Conservation (phyloP, 2,888 invertebrate species). For the Drosophila macrospina region DNA sequence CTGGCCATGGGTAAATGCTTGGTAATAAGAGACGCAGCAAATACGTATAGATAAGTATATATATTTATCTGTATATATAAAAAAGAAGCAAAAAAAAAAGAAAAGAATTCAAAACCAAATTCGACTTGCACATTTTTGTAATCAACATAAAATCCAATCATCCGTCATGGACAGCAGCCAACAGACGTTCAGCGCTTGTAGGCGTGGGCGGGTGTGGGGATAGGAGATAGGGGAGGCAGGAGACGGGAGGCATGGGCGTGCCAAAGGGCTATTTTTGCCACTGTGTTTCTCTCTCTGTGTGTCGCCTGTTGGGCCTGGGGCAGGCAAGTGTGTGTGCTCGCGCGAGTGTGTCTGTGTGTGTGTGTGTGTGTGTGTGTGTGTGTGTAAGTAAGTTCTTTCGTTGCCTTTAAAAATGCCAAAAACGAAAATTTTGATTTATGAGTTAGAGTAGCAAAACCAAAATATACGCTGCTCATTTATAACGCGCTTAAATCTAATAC, state of each 20-base stretch:
- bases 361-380: slow-evolving; percentile 16
- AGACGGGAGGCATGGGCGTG: slow-evolving; percentile 11
- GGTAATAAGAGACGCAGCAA: slow-evolving; percentile 54
- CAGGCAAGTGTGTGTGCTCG: slow-evolving; percentile 17
- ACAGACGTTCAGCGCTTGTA: slow-evolving; percentile 45
- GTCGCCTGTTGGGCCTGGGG: slow-evolving; percentile 22
- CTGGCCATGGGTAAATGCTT: slow-evolving; percentile 48
- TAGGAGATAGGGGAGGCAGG: background rate
- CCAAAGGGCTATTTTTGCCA: slow-evolving; percentile 63
- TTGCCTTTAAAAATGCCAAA: slow-evolving; percentile 75
- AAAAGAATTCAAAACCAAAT: slow-evolving; percentile 61
- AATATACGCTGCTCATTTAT: slow-evolving; percentile 78
- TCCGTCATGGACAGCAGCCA: slow-evolving; percentile 77
- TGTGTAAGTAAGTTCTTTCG: slow-evolving; percentile 47
- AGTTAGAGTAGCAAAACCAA: slow-evolving; percentile 63
- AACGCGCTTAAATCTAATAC: slow-evolving; percentile 81
- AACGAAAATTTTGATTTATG: slow-evolving; percentile 79
- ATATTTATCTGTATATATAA: slow-evolving; percentile 1
- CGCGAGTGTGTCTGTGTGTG: slow-evolving; percentile 27
- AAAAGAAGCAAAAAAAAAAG: slow-evolving; percentile 7
- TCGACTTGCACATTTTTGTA: slow-evolving; percentile 76
- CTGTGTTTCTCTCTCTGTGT: slow-evolving; percentile 12
- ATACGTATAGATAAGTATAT: slow-evolving; percentile 7
- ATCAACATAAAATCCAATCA: slow-evolving; percentile 80
- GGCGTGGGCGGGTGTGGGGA: background rate